Evolutionary conservation across 2,888 invertebrate species (phyloP).

Genomic region (Sphecodes monilicornis): DNA sequence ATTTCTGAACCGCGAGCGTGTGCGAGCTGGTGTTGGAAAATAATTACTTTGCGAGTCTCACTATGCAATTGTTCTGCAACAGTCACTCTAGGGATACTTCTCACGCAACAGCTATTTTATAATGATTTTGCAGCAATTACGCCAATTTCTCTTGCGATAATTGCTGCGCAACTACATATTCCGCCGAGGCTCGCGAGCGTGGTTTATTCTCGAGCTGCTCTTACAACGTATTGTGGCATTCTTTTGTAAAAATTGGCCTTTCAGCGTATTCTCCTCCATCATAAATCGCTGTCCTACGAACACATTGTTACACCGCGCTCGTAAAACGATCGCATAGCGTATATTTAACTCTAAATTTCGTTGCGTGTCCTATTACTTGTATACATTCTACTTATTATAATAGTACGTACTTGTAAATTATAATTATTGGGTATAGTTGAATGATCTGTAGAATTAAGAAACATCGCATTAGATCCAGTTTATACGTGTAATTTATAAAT

Average conservation of each 20-base stretch:
- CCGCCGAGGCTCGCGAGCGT: neutral
- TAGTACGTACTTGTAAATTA: too few relatives aligned
- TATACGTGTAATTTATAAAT: too few relatives aligned
- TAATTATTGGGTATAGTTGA: too few relatives aligned
- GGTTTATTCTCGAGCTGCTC: neutral
- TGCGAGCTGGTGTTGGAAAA: slow-evolving; percentile 11
- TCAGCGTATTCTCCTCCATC: neutral
- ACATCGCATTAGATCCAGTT: too few relatives aligned
- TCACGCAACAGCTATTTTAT: slow-evolving; percentile 40
- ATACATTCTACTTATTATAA: too few relatives aligned
- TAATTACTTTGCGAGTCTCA: slow-evolving; percentile 41
- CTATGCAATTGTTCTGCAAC: slow-evolving; percentile 37
- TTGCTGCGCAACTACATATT: slow-evolving; percentile 2
- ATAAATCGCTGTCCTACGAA: neutral
- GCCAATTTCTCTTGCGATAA: slow-evolving; percentile 1
- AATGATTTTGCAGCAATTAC: slow-evolving; percentile 31
- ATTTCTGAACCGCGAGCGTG: neutral
- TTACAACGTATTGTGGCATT: neutral
- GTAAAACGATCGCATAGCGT: neutral
- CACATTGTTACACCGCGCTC: neutral
- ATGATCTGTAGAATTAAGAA: too few relatives aligned
- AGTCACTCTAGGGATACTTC: slow-evolving; percentile 20
- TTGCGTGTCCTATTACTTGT: too few relatives aligned
- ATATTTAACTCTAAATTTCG: neutral
- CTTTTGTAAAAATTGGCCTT: neutral